These are phyloP conservation scores for Nibea coibor DNA, from an alignment of 2,113 vertebrate genomes.

Conservation along the genomic window DNA sequence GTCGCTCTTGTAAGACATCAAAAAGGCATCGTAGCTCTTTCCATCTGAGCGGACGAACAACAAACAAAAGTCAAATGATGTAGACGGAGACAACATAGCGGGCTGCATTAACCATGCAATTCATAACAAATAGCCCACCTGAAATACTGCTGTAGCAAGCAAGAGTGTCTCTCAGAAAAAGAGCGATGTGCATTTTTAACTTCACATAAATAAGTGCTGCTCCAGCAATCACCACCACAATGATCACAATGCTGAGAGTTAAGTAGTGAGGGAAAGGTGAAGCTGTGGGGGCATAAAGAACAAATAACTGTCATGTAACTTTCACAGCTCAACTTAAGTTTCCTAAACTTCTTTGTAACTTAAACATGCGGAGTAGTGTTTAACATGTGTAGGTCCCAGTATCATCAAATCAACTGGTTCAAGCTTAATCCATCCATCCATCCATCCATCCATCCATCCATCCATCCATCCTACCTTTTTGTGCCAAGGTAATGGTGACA, in stretches of 20 bases:
- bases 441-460: background rate
- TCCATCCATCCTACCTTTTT: constrained; percentile 37
- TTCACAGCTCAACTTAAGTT: too few species aligned
- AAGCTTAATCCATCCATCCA: background rate
- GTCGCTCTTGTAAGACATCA: constrained; percentile 71
- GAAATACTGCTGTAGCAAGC: constrained; percentile 34
- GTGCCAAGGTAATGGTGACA: constrained; percentile 47
- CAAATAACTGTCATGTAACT: too few species aligned
- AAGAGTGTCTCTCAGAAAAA: constrained; percentile 69
- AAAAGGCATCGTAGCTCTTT: constrained; percentile 77
- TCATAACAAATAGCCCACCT: constrained; percentile 38
- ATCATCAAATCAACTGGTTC: too few species aligned
- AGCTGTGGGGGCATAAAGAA: constrained; percentile 47
- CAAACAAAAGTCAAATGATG: background rate
- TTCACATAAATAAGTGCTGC: constrained; percentile 53
- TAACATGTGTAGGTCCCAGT: too few species aligned
- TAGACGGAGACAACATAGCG: too few species aligned
- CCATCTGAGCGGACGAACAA: constrained; percentile 66
- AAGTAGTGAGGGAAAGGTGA: background rate
- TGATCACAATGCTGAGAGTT: background rate
- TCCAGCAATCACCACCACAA: constrained; percentile 15
- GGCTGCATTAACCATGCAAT: too few species aligned
- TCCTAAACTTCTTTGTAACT: too few species aligned
- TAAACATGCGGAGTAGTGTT: too few species aligned
- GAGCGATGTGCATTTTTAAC: constrained; percentile 66